These are phyloP conservation scores for Lasioglossum vierecki DNA, from an alignment of 2,888 invertebrate genomes.

Conservation along the genomic window DNA sequence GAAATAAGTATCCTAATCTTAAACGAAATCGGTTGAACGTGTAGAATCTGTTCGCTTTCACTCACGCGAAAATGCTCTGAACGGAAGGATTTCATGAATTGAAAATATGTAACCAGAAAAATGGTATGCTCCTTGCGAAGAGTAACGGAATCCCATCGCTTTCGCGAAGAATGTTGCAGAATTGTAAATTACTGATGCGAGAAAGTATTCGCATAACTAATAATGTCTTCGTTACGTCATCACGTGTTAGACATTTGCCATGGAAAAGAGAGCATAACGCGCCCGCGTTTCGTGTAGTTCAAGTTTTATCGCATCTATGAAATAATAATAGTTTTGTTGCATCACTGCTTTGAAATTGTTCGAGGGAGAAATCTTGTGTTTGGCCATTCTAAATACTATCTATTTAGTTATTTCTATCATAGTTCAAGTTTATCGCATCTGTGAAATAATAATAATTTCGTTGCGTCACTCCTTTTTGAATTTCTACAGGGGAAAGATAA, in stretches of 20 bases:
- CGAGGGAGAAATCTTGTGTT: neutral
- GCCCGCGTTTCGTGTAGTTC: conserved; percentile 4
- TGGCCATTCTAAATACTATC: neutral
- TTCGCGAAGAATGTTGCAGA: conserved; percentile 52
- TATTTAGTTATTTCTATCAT: neutral
- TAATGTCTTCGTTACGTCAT: conserved; percentile 42
- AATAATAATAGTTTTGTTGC: conserved; percentile 14
- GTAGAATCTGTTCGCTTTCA: neutral
- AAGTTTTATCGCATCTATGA: conserved; percentile 18
- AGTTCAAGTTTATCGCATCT: neutral
- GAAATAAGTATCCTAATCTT: neutral
- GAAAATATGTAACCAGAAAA: conserved; percentile 13
- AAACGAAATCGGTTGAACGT: neutral
- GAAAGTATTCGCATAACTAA: conserved; percentile 57
- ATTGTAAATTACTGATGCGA: conserved; percentile 45
- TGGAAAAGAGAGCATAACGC: conserved; percentile 17
- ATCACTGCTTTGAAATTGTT: conserved; percentile 8
- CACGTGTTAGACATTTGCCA: conserved; percentile 23
- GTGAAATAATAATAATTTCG: conserved; percentile 10
- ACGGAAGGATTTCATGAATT: neutral
- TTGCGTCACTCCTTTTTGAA: conserved; percentile 2
- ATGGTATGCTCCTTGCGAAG: conserved; percentile 19
- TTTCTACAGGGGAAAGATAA: neutral
- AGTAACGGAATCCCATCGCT: conserved; percentile 40
- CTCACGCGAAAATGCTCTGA: neutral